Percentiles rank a stretch among this genome's conserved stretches.
These are phyloP conservation scores for Geopemphigus sp. DNA, from an alignment of 1,140 invertebrate genomes.

Conservation along the genomic window DNA sequence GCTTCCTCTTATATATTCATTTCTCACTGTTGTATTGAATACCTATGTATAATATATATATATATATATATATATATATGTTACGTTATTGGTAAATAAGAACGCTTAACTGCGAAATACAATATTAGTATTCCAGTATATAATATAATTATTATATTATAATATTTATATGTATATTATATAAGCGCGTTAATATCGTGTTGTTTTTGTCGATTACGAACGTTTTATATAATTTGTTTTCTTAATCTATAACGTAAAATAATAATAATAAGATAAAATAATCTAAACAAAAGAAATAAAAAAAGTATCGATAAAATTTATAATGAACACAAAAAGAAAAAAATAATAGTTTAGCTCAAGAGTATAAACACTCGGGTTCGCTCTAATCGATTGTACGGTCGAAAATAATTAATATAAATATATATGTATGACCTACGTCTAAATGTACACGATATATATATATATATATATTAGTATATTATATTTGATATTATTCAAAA, in stretches of 20 bases:
- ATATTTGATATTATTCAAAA: neutral
- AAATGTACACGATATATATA: neutral
- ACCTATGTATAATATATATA: neutral
- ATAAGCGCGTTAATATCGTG: too few relatives aligned
- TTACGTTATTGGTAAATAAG: too few relatives aligned
- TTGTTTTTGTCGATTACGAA: too few relatives aligned
- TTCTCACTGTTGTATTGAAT: neutral
- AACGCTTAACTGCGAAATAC: neutral
- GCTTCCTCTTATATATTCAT: too few relatives aligned
- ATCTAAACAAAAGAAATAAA: neutral
- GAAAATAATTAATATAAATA: neutral
- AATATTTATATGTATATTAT: neutral
- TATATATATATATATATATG: too few relatives aligned
- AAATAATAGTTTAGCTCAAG: neutral
- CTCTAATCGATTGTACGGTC: neutral
- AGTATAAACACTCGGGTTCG: neutral
- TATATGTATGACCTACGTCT: neutral
- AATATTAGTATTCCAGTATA: neutral
- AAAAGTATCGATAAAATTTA: neutral
- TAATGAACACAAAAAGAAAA: conserved; percentile 10
- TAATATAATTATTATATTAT: neutral
- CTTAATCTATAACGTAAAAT: neutral
- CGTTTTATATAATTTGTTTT: too few relatives aligned
- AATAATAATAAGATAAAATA: too few relatives aligned
- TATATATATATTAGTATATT: neutral